Evolutionary conservation across 2,797 vertebrate species (phyloP), one percentile per base, ranked within the genome.

Genomic region (Pipistrellus kuhlii): DNA sequence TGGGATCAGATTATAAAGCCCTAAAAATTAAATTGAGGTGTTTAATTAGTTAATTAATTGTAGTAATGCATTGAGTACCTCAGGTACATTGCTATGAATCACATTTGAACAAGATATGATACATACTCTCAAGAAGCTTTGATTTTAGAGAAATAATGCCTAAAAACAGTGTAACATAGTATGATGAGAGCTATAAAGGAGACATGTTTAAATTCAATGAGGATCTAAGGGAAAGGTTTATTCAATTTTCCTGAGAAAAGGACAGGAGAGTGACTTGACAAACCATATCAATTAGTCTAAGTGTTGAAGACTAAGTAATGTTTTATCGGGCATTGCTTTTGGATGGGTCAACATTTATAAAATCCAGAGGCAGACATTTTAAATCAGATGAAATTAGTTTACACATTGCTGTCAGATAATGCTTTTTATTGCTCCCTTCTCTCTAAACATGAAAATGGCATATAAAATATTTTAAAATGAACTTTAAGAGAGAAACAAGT

Each of bases 11-110:
- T 77, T 64, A 71, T 82, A 57, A 75, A 82, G 12, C 14, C 23
- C n/a, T 89, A 12, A 17, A 77, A 89, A 72, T 83, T 86, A 90
- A 91, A 48, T 38, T 27, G 18, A 86, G 18, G 9, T 59, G 6
- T 57, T 91, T 81, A 64, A 66, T 78, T 59, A 85, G 48, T 69
- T 46, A 80, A 76, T 78, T 81, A 62, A 72, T 30, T 89, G 8
- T 78, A 62, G 11, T 27, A 55, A 80, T 55, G 89, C 15, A 72
- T 12, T 41, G 17, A 85, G 17, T 9, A 41, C 68, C 83, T 77
- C 38, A 78, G 44, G 41, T 18, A 51, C 35, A 57, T 32, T 71
- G 27, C 30, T 88, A 35, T 53, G n/a, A 84, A 62, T 64, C 25
- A 66, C 6, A 89, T 44, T 35, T 86, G 46, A 91, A 38, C 9